A percentile compares a stretch with the other conserved stretches of the same genome.
Conservation (phyloP, 2,797 vertebrate species). For the Falco concolor region DNA sequence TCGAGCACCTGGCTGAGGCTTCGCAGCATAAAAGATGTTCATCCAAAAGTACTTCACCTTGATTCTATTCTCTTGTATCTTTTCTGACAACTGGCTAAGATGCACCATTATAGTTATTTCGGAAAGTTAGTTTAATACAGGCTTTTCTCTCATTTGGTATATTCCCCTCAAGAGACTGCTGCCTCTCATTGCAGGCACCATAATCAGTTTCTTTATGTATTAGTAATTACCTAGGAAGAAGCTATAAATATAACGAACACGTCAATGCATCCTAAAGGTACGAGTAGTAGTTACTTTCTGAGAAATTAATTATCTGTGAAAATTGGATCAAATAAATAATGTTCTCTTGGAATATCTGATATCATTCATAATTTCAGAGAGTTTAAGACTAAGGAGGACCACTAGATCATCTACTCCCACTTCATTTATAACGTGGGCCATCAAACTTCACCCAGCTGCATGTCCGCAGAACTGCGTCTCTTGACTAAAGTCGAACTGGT, state of each 20-base stretch:
- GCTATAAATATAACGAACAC: constrained; percentile 17
- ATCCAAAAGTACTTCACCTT: constrained; percentile 29
- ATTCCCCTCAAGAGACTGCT: not conserved
- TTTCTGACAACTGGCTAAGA: not conserved
- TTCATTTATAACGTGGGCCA: not conserved
- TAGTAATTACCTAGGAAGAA: constrained; percentile 40
- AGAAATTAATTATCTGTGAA: constrained; percentile 33
- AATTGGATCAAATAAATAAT: constrained; percentile 42
- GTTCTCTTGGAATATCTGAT: not conserved
- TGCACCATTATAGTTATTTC: not conserved
- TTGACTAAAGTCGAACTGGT: not conserved
- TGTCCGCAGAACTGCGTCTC: fast-evolving
- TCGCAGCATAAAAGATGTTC: not conserved
- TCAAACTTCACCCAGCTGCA: not conserved
- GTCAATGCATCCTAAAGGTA: constrained; percentile 5
- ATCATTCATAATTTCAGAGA: not conserved
- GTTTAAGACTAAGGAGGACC: not conserved
- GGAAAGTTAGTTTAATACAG: not conserved
- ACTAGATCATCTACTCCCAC: not conserved
- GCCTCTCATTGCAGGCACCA: not conserved
- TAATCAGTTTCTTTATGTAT: constrained; percentile 23
- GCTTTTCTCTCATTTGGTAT: not conserved
- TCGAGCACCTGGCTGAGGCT: not conserved
- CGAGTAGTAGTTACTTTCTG: not conserved
- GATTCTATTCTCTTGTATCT: not conserved